phyloP scores from a whole-genome alignment of 2,797 vertebrate species.

The Lepus oiostolus region DNA sequence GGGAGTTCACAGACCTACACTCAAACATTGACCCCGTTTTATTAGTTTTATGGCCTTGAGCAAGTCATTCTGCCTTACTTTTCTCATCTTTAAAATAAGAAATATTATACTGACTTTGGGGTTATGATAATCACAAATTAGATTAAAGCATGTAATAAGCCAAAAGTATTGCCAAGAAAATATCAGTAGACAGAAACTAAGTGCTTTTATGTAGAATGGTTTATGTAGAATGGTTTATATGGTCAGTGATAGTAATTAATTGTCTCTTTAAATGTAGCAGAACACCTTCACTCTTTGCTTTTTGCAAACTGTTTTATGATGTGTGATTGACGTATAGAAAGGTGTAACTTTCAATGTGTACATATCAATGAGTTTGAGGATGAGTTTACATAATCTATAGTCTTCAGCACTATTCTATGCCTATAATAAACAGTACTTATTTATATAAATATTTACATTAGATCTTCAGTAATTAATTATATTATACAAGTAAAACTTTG shows the following conservation, averaged over 20 bases:
- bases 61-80: constrained; percentile 52
- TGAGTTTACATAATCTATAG: background rate
- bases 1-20: constrained; percentile 56
- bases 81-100: constrained; percentile 58
- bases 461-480: background rate
- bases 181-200: background rate
- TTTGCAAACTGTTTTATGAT: background rate
- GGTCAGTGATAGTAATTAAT: background rate
- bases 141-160: constrained; percentile 29
- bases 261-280: background rate
- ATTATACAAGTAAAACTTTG: background rate
- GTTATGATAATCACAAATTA: constrained; percentile 50
- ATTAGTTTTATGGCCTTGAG: constrained; percentile 59
- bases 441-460: too few relatives aligned
- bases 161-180: background rate
- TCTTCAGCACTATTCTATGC: background rate
- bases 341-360: background rate
- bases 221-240: background rate
- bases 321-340: background rate
- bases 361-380: background rate
- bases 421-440: too few relatives aligned
- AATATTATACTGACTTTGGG: constrained; percentile 46
- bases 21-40: constrained; percentile 56
- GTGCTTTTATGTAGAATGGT: background rate
- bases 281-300: background rate